Base-by-base conservation (phyloP, 2,888 invertebrate genomes). In the Diloba caeruleocephala region DNA sequence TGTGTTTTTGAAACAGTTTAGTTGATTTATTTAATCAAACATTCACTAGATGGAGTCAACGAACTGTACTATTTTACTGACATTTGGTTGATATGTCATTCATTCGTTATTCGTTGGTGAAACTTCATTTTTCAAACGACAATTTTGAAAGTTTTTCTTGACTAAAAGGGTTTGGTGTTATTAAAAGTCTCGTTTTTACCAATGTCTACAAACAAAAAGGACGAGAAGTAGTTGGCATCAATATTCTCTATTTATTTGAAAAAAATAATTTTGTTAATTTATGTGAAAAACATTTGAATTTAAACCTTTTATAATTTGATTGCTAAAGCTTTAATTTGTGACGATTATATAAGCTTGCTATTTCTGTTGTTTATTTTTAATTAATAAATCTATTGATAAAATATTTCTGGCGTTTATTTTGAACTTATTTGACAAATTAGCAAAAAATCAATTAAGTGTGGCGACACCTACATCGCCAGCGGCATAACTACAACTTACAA, bases 1-100 rank as follows among this genome's bases (percentile, higher is more conserved):
- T 45, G 36, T 37, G 36, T 21, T 46, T 31, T 45, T 45, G 37
- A 45, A 45, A 45, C 45, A 45, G 45, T 36, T 44, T 28, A 36
- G 19, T 36, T 44, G 15, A 44, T 34, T 44, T 10, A 44, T 44
- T 36, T 34, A 34, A 44, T 44, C 28, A 44, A 34, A 44, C 34
- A 44, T 36, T 44, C 44, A 34, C 44, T 44, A 36, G 44, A 44
- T 44, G 44, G 34, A 36, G 19, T 36, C 42, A 21, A 44, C 9
- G 44, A 44, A 44, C 28, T 36, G 28, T 36, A 44, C 19, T 37
- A 31, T 37, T 45, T 45, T 36, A 45, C 45, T 21, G 37, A 31
- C 45, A 21, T 37, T 37, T 14, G 45, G 19, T 23, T 45, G 45
- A 29, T 45, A 45, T 37, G 36, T 45, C 37, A 37, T 45, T 45